Conservation (phyloP, 2,888 invertebrate genomes). For the Aplocera efformata region DNA sequence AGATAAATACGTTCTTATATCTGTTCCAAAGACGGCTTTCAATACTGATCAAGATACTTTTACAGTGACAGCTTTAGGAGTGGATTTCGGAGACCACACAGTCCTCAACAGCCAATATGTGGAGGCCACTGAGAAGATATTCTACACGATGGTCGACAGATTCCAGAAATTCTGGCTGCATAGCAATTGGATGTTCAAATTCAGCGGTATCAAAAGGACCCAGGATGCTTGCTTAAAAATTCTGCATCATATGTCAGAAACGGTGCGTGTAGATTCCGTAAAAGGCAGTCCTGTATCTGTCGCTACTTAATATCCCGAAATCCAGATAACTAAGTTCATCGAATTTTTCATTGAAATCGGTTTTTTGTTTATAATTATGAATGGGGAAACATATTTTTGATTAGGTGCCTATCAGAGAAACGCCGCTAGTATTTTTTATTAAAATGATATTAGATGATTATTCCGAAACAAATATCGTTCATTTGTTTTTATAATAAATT, state of each 20-base stretch:
- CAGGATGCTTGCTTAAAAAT: constrained; percentile 54
- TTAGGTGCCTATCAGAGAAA: too few relatives aligned
- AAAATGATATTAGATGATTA: too few relatives aligned
- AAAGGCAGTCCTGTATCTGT: too few relatives aligned
- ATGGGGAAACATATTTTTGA: too few relatives aligned
- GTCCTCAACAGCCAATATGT: constrained; percentile 54
- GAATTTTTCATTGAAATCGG: too few relatives aligned
- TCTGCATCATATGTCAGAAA: constrained; percentile 54
- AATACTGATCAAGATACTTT: constrained; percentile 2
- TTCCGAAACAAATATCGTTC: too few relatives aligned
- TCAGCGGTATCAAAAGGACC: constrained; percentile 47
- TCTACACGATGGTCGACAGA: constrained; percentile 51
- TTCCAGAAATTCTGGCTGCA: constrained; percentile 61
- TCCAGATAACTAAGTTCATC: too few relatives aligned
- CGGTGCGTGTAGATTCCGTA: constrained; percentile 35
- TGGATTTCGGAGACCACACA: constrained; percentile 51
- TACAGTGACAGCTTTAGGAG: constrained; percentile 60
- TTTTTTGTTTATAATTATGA: too few relatives aligned
- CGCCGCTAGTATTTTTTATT: too few relatives aligned
- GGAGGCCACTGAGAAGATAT: constrained; percentile 51
- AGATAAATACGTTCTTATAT: too few relatives aligned
- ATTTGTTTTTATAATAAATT: too few relatives aligned
- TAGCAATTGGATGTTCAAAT: constrained; percentile 45
- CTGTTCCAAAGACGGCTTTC: background rate
- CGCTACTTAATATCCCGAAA: too few relatives aligned